Percentiles rank a stretch among this genome's conserved stretches.
phyloP scores from a whole-genome alignment of 2,113 vertebrate species.

The Macquaria australasica region DNA sequence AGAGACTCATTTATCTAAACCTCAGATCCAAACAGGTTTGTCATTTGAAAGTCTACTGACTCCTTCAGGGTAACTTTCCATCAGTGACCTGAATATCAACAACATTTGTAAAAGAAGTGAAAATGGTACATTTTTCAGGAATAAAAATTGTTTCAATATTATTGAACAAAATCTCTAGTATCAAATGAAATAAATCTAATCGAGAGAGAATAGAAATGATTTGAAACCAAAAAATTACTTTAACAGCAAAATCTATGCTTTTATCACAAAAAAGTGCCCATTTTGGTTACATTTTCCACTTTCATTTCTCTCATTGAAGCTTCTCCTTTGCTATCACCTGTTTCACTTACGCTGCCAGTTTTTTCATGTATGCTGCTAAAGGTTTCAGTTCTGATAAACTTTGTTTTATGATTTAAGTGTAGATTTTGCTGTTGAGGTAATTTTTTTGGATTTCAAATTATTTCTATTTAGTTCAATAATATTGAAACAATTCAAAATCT shows the following conservation, averaged over 20 bases:
- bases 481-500: background rate
- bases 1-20: slow-evolving; percentile 20
- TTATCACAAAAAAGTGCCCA: too few relatives aligned
- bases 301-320: too few relatives aligned
- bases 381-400: too few relatives aligned
- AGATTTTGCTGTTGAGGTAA: too few relatives aligned
- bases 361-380: too few relatives aligned
- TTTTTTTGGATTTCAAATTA: too few relatives aligned
- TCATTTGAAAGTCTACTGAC: slow-evolving; percentile 15
- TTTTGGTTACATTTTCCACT: background rate
- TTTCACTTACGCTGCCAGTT: too few relatives aligned
- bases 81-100: background rate
- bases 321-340: too few relatives aligned
- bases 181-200: background rate
- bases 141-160: background rate
- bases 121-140: background rate
- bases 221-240: background rate
- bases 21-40: slow-evolving; percentile 10
- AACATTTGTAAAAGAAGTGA: background rate
- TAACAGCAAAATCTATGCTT: background rate
- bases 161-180: background rate
- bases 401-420: background rate
- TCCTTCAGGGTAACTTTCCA: background rate
- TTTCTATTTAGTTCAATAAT: background rate
- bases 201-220: background rate